These are phyloP conservation scores for Pollachius pollachius DNA, from an alignment of 2,113 vertebrate species.

Conservation along the genomic window DNA sequence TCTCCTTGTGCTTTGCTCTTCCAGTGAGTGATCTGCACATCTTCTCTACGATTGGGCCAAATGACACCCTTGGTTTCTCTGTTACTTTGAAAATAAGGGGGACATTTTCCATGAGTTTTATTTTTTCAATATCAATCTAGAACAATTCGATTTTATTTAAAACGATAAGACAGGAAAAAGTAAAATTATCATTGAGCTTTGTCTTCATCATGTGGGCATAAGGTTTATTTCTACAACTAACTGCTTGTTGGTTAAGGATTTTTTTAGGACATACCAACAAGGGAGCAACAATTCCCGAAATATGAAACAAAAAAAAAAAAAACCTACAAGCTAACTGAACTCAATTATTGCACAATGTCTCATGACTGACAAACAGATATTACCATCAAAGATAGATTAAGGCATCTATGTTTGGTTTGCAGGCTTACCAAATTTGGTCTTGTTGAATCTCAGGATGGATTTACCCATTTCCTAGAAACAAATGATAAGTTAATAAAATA, in stretches of 20 bases:
- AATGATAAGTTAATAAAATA: background rate
- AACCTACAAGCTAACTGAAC: background rate
- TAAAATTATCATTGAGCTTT: slow-evolving; percentile 3
- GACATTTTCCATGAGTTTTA: slow-evolving; percentile 17
- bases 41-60: slow-evolving; percentile 45
- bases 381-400: background rate
- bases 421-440: slow-evolving; percentile 49
- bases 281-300: background rate
- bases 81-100: slow-evolving; percentile 30
- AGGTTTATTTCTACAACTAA: background rate
- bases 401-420: background rate
- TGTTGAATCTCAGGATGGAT: slow-evolving; percentile 46
- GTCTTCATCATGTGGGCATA: slow-evolving; percentile 49
- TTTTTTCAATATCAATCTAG: slow-evolving; percentile 4
- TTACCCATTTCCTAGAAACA: slow-evolving; percentile 48
- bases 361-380: background rate
- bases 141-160: background rate
- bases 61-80: slow-evolving; percentile 56
- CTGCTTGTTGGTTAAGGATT: too few species aligned
- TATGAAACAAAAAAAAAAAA: background rate
- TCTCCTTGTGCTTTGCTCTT: slow-evolving; percentile 34
- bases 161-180: background rate
- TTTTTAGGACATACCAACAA: background rate
- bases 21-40: slow-evolving; percentile 27
- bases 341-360: background rate